Evolutionary conservation across 2,797 vertebrate genomes (phyloP), one percentile per base, ranked within the genome.

Genomic region (Sphenopsis melanotis): DNA sequence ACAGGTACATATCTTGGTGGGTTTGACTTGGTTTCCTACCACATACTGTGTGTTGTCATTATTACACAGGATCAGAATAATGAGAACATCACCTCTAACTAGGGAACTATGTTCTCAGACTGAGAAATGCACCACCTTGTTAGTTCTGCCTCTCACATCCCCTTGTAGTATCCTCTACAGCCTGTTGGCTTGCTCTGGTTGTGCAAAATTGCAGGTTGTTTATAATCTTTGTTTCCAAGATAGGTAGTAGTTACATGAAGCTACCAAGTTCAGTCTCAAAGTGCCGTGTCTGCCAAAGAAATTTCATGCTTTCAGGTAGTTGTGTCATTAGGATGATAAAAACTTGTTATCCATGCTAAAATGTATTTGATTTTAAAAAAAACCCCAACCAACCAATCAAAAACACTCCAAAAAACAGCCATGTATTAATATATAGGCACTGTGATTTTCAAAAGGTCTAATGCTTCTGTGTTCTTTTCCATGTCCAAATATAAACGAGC

Each of bases 341-440:
- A 69, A 39, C 21, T 76, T 81, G 17, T 74, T 76, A 53, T 21
- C 19, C 11, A 9, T 50, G 32, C n/a, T 63, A 70, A 81, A 70
- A 64, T 53, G 3, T 39, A 17, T 42, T 76, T 61, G 34, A 47
- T 86, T 91, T 1, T 6, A 2, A 24, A 56, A 34, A 50, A 66
- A 21, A 26, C 3, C 10, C 16, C 4, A 20, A 7, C 3, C 11
- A 30, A 65, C 1, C 17, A 27, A 19, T 1, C 14, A 30, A 20
- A 41, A 55, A 7, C 16, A 39, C 7, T 29, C 19, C 13, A 72
- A 75, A 60, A 60, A 32, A 0, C 41, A 23, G 11, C 16, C 11
- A 13, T 27, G 23, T 55, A 20, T 93, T 71, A 57, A 18, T 78
- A 44, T 26, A 36, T 64, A 63, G 1, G 5, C 3, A 2, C 12